Evolutionary conservation across 2,113 vertebrate genomes (phyloP), one percentile per base, ranked within the genome.

Genomic region (Loxodonta africana): DNA sequence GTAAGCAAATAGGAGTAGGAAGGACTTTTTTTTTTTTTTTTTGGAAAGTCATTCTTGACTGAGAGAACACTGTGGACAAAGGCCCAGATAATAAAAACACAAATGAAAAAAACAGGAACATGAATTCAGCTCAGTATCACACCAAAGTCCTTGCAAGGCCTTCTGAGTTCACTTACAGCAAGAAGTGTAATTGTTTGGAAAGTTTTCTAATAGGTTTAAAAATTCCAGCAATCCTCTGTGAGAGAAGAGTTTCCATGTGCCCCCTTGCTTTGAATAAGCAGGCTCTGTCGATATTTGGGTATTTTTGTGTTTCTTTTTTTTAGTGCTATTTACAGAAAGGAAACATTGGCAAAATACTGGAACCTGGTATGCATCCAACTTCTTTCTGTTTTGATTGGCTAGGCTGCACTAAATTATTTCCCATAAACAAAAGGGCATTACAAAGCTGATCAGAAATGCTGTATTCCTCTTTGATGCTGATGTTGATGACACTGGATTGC

Each of bases 321-420:
- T 85, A 92, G 74, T 96, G 30, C 8, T 91, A 57, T 91, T 97
- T 97, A 91, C 95, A 95, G 33, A 95, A 96, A 98, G 96, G 93
- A 96, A 97, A 62, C 88, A 77, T 96, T 98, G 97, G 96, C 95
- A 98, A 97, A 44, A 81, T 91, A 46, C 6, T 86, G 87, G 20
- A 90, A 83, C 9, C 96, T 97, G 93, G 96, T 74, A 5, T 97
- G 89, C 76, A 86, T 93, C 95, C 94, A 98, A 97, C 96, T 63
- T 93, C 80, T 95, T 94, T 96, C 83, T 98, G 94, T 97, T 98
- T 97, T 98, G 95, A 98, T 97, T 98, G 97, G 46, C 94, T 96
- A 37, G 63, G 77, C 21, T 95, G 97, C 95, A 97, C 86, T 81
- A 97, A 98, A 96, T 98, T 57, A 97, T 98, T 98, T 98, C 97